Conservation (phyloP, 2,113 vertebrate genomes). For the Azemiops feae region DNA sequence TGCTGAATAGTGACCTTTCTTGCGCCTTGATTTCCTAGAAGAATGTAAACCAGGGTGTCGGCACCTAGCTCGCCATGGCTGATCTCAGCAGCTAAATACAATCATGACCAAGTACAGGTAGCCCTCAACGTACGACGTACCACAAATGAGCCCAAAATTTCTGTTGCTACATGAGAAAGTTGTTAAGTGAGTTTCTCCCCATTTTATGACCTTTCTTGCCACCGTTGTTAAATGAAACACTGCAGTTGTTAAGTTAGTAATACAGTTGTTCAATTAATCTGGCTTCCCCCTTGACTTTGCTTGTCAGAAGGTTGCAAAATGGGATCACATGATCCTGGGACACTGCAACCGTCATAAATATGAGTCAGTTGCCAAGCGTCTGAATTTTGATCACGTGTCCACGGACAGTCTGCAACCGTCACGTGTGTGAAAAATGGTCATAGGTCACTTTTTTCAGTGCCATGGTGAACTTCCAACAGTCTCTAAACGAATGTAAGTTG, state of each 20-base stretch:
- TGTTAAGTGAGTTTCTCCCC: background rate
- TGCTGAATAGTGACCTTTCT: background rate
- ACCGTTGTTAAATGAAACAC: background rate
- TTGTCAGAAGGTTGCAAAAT: too few relatives aligned
- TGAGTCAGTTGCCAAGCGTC: background rate
- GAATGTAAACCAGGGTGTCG: background rate
- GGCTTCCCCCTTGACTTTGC: background rate
- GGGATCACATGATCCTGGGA: background rate
- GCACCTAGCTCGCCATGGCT: background rate
- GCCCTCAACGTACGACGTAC: background rate
- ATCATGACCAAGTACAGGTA: background rate
- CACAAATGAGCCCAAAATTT: background rate
- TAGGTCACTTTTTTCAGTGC: background rate
- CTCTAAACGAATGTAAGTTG: background rate
- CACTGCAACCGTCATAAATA: background rate
- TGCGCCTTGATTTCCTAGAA: background rate
- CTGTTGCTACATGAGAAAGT: background rate
- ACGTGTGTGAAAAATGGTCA: too few relatives aligned
- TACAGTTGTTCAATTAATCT: background rate
- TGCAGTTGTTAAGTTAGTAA: background rate
- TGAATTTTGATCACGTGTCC: background rate
- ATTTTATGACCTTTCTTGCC: too few relatives aligned
- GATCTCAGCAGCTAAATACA: background rate
- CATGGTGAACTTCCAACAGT: background rate
- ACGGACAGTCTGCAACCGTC: background rate